Evolutionary conservation across 2,888 invertebrate species (phyloP), one percentile per base, ranked within the genome.

Genomic region (Archips xylosteana): DNA sequence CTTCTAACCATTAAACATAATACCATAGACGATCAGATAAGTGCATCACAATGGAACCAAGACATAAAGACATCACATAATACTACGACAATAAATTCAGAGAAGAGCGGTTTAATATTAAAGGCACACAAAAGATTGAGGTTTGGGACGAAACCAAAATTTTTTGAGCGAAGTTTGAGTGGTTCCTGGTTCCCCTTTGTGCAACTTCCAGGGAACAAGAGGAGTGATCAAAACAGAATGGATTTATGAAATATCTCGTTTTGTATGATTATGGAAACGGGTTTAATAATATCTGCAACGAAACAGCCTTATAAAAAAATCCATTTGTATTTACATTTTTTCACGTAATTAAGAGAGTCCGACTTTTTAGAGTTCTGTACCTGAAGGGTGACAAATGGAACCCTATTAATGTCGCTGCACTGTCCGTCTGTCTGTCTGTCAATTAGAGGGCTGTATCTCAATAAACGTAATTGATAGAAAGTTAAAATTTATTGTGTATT

Each of bases 41-140:
- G 89, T 92, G 89, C 84, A 81, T 79, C 83, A 94, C 92, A 93
- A 94, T 90, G 80, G 91, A 85, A 81, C 82, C 85, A 83, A 85
- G 86, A 87, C 87, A 94, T 94, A 94, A 92, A 94, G 94, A 94
- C 93, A 92, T 94, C 94, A 93, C 92, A 94, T 93, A 90, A 92
- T 91, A 91, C 89, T 86, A 85, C 85, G 84, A 92, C 92, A 92
- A 90, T 94, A 94, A 93, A 94, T 93, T 91, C 87, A 82, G 83
- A 85, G 89, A 91, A 90, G 90, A 89, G 88, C 92, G 92, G 89
- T 92, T 91, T 89, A 83, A 85, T 87, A 89, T 88, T 85, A 39
- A 84, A 81, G 51, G 60, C 74, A 87, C 85, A 94, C 90, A 94
- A 94, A 89, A 88, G 89, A 81, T 85, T 86, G 87, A 87, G 88